Conservation (phyloP, 2,888 invertebrate genomes). For the Aphrophora alni region DNA sequence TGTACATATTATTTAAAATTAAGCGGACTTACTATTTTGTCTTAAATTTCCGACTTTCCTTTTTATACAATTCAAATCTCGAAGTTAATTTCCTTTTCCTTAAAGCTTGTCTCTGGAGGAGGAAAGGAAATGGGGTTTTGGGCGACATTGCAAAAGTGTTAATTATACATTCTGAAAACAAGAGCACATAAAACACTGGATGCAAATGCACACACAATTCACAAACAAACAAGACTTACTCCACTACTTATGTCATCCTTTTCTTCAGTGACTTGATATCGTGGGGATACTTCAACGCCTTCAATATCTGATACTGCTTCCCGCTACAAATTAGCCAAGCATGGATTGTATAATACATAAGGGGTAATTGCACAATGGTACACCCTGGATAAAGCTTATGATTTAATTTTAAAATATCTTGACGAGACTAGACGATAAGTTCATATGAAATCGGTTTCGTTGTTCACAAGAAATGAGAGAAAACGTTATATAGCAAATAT, state of each 20-base stretch:
- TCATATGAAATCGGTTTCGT: no score
- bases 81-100: neutral
- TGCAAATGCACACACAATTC: neutral
- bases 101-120: neutral
- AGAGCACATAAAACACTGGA: neutral
- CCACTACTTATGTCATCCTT: slow-evolving; percentile 15
- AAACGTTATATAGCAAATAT: no score
- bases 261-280: slow-evolving; percentile 30
- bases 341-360: neutral
- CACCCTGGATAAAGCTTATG: no score
- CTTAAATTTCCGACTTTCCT: no score
- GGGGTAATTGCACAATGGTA: no score
- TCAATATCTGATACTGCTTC: neutral
- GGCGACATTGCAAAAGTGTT: neutral
- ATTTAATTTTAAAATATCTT: no score
- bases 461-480: no score
- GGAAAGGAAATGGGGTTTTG: no score
- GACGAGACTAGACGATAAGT: no score
- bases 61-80: no score
- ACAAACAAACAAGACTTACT: slow-evolving; percentile 21
- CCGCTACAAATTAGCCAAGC: slow-evolving; percentile 22
- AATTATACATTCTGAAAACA: neutral
- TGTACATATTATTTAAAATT: no score
- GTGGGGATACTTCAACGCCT: slow-evolving; percentile 5
- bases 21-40: no score